These are phyloP conservation scores for Hoplias malabaricus DNA, from an alignment of 2,113 vertebrate genomes.

Conservation along the genomic window DNA sequence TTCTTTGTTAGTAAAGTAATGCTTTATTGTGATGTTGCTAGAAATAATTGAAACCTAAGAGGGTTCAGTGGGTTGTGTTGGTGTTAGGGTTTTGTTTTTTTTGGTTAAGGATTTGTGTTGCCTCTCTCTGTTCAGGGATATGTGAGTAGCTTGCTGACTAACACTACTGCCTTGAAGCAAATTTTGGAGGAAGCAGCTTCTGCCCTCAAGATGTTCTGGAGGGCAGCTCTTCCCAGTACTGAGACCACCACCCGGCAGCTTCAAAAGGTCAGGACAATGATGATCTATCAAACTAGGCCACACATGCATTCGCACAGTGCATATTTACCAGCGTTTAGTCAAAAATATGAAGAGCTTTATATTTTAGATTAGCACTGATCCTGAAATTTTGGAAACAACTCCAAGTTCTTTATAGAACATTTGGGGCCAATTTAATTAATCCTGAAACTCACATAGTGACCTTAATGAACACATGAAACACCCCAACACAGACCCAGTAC, in stretches of 20 bases:
- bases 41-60: background rate
- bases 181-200: constrained; percentile 76
- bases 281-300: background rate
- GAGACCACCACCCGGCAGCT: constrained; percentile 41
- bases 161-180: constrained; percentile 66
- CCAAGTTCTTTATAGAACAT: too few species aligned
- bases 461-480: background rate
- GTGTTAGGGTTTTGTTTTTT: background rate
- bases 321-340: too few species aligned
- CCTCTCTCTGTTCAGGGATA: constrained; percentile 30
- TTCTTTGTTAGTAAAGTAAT: background rate
- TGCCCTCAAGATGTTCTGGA: constrained; percentile 83
- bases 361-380: too few species aligned
- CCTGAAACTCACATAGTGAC: too few species aligned
- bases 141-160: constrained; percentile 66
- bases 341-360: too few species aligned
- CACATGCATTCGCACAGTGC: background rate
- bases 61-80: background rate
- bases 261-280: constrained; percentile 61
- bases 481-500: background rate
- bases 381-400: too few species aligned
- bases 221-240: constrained; percentile 59
- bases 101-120: background rate
- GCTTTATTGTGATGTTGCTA: background rate
- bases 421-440: too few species aligned